Percentiles rank a stretch among this genome's conserved stretches.
phyloP scores from a whole-genome alignment of 2,888 invertebrate genomes.

The Stenurella melanura region DNA sequence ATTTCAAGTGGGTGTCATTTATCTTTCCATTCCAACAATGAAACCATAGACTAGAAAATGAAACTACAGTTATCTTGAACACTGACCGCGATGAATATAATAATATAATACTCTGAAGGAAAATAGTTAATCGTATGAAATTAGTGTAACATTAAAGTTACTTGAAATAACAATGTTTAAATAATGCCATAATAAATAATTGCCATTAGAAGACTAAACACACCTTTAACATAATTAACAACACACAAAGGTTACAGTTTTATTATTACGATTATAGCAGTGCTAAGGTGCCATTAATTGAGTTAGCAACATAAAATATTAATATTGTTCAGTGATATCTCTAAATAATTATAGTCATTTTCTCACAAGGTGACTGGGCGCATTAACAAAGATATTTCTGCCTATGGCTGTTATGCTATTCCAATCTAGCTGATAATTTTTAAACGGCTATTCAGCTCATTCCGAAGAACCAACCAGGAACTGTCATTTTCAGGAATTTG shows the following conservation, averaged over 20 bases:
- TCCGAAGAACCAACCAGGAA: too few relatives aligned
- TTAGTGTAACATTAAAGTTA: background rate
- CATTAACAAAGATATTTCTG: background rate
- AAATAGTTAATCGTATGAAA: background rate
- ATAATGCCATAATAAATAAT: slow-evolving; percentile 7
- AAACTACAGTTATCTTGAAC: background rate
- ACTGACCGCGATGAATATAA: background rate
- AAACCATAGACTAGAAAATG: background rate
- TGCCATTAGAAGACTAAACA: background rate
- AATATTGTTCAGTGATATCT: slow-evolving; percentile 4
- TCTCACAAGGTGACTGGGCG: slow-evolving; percentile 1
- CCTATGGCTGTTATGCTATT: background rate
- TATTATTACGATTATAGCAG: slow-evolving; percentile 1
- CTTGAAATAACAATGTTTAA: background rate
- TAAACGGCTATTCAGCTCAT: too few relatives aligned
- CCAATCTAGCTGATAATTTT: background rate
- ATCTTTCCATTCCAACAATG: background rate
- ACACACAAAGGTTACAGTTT: background rate
- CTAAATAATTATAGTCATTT: slow-evolving; percentile 3
- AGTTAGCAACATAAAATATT: background rate
- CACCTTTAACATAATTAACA: background rate
- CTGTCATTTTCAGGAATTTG: too few relatives aligned
- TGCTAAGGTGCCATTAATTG: background rate
- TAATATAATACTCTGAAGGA: background rate
- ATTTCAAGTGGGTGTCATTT: background rate